Conservation (phyloP, 2,113 vertebrate species). For the Rattus rattus region DNA sequence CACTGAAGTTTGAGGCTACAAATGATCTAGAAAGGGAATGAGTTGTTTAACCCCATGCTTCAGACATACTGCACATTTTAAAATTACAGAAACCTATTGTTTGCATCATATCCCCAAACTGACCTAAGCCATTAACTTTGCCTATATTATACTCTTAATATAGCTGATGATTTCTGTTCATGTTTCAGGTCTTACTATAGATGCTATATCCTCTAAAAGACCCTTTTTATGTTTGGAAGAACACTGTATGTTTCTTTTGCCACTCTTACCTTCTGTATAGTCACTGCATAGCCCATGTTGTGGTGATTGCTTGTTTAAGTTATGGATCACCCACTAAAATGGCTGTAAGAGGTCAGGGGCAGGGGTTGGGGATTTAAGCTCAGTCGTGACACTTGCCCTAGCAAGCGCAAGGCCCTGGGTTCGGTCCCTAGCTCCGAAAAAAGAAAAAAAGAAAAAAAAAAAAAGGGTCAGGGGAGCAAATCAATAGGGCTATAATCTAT, state of each 20-base stretch:
- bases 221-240: not conserved
- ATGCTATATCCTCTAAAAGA: not conserved
- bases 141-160: not conserved
- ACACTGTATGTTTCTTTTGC: not conserved
- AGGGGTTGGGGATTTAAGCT: too few relatives aligned
- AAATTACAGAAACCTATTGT: not conserved
- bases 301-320: slow-evolving; percentile 9
- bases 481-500: not conserved
- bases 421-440: too few relatives aligned
- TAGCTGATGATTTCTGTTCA: not conserved
- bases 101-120: not conserved
- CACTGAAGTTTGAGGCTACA: slow-evolving; percentile 29
- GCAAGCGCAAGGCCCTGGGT: too few relatives aligned
- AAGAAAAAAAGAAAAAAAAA: too few relatives aligned
- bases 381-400: too few relatives aligned
- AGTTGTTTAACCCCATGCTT: slow-evolving; percentile 7
- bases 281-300: not conserved
- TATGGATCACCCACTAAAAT: not conserved
- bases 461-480: too few relatives aligned
- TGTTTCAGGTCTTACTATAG: not conserved
- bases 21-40: not conserved
- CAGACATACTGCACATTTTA: not conserved
- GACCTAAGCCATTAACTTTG: not conserved
- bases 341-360: not conserved
- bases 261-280: not conserved